Conservation (phyloP, 2,797 vertebrate genomes). For the Syngnathus acus region DNA sequence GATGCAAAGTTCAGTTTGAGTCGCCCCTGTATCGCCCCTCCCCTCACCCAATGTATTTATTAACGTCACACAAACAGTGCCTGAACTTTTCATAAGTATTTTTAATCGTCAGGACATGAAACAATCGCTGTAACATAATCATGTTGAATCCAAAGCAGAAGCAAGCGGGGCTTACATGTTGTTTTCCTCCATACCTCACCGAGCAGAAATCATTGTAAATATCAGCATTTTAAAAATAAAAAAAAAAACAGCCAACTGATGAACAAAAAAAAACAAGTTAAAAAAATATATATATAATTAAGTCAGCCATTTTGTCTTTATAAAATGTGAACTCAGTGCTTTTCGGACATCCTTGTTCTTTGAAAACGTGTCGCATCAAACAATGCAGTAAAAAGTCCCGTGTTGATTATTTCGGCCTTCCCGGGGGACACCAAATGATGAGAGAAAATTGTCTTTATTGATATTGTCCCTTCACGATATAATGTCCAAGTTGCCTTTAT, state of each 20-base stretch:
- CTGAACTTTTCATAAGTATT: conserved; percentile 21
- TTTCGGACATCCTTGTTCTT: conserved; percentile 23
- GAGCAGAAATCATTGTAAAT: conserved; percentile 57
- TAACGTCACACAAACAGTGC: conserved; percentile 15
- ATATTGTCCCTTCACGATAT: conserved; percentile 39
- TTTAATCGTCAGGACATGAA: conserved; percentile 7
- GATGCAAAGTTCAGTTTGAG: conserved; percentile 11
- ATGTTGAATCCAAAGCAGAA: conserved; percentile 52
- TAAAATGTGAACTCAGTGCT: conserved; percentile 66
- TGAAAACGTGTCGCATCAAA: conserved; percentile 53
- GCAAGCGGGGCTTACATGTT: conserved; percentile 6
- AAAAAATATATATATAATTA: conserved; percentile 29
- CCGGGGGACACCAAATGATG: conserved; percentile 71
- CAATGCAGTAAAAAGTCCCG: conserved; percentile 70
- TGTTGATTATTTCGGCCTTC: conserved; percentile 61
- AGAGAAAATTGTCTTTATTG: conserved; percentile 54
- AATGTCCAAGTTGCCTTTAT: conserved; percentile 71
- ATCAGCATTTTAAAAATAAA: conserved; percentile 25
- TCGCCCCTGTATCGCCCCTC: neutral
- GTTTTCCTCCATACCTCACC: conserved; percentile 27
- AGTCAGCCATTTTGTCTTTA: conserved; percentile 35
- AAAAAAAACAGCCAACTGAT: neutral
- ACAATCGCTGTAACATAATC: neutral
- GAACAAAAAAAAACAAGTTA: neutral
- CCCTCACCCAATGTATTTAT: neutral